Conservation (phyloP, 2,797 vertebrate species). For the Strix occidentalis region DNA sequence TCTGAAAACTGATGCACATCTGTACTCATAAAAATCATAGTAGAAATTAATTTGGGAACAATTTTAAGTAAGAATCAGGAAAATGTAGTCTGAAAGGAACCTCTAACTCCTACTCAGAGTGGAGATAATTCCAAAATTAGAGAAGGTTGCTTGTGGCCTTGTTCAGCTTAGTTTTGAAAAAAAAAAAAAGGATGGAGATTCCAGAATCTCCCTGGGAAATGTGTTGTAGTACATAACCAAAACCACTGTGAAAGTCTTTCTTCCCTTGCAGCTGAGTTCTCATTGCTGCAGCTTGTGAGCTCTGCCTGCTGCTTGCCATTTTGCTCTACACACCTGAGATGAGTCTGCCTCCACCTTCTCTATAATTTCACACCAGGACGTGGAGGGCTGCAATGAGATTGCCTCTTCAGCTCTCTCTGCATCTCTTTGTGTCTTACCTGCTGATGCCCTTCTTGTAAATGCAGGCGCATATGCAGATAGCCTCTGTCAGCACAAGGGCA, state of each 20-base stretch:
- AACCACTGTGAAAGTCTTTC: background rate
- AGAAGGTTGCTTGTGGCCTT: background rate
- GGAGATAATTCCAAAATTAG: background rate
- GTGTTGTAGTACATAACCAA: background rate
- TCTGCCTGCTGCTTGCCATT: background rate
- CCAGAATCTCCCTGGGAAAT: background rate
- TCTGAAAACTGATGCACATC: background rate
- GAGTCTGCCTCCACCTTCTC: background rate
- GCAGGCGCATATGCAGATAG: fast-evolving
- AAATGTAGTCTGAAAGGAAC: background rate
- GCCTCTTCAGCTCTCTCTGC: background rate
- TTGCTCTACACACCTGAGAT: background rate
- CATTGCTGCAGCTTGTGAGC: background rate
- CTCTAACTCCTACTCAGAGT: background rate
- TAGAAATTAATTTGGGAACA: background rate
- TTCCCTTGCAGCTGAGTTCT: background rate
- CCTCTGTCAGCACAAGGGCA: background rate
- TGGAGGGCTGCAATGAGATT: background rate
- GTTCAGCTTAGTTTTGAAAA: background rate
- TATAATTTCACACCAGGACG: fast-evolving
- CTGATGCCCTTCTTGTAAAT: background rate
- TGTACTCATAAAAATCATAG: background rate
- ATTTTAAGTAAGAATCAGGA: background rate
- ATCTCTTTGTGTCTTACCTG: fast-evolving
- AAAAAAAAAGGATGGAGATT: background rate